Evolutionary conservation across 2,113 vertebrate species (phyloP), one percentile per base, ranked within the genome.

Genomic region (Halichoeres trimaculatus): DNA sequence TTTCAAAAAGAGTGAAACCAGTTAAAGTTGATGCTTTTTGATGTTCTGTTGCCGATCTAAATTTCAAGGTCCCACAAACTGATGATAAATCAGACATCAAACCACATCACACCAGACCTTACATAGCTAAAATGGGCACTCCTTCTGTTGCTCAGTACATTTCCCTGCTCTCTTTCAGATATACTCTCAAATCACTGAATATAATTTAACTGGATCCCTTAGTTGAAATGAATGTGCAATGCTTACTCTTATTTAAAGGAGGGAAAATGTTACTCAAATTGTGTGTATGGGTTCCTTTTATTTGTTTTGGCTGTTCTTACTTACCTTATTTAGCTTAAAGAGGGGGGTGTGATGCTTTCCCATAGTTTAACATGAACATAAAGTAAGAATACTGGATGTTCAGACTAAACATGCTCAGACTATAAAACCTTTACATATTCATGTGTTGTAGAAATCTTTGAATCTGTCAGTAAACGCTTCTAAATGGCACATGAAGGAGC

Each of bases 1-100:
- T 48, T 59, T 47, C 23, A 23, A 48, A 36, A 26, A 51, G 30
- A 6, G 5, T 11, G 5, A 40, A 60, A 67, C 41, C 41, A 58
- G 78, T 55, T 61, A 65, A 10, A 59, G 63, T 26, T 64, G 66
- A 77, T 64, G 77, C 91, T 88, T 92, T 94, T 91, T 94, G 54
- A 89, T 91, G 90, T 94, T 95, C 91, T 91, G 94, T 95, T 90
- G 63, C 83, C 83, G 84, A 89, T 90, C 88, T 77, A 86, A 88
- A 91, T 90, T 74, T 70, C 63, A 92, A 93, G 93, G 95, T 10
- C 9, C 38, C 38, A 35, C 57, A 86, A 90, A 96, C 96, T 96
- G 91, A 93, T 93, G 83, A 91, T 92, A 94, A 96, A 97, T 96
- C 95, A 96, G 93, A 41, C 40, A 41, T 16, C 92, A 93, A 92